Evolutionary conservation across 1,140 invertebrate species (phyloP), one percentile per base, ranked within the genome.

Genomic region (Musca vetustissima): DNA sequence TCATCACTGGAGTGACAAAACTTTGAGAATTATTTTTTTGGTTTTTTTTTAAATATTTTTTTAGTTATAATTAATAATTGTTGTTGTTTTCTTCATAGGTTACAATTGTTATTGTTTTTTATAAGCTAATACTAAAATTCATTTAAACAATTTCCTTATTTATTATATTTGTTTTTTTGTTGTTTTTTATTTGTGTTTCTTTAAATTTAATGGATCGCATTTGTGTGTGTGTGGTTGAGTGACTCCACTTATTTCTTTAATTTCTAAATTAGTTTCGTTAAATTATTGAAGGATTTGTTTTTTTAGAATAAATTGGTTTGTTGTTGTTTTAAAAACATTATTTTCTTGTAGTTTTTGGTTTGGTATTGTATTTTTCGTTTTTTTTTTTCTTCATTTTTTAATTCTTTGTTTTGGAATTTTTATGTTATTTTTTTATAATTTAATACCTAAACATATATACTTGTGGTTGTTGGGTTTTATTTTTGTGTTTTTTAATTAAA

Each of bases 271-370:
- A 9, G 9, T 32, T 43, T 43, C 36, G 36, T 43, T 43, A 43
- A 43, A 43, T 43, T 28, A 57, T 32, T 32, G 25, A 32, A 32
- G 24, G 55, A n/a, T n/a, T 28, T 28, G 24, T 19, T 57, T 57
- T 57, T 25, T 59, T 32, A 59, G 55, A 59, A 59, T 59, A 28
- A 59, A 59, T 59, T 59, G n/a, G n/a, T 25, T 59, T 59, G 21
- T 32, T 59, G 32, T 59, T 59, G 55, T 59, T 59, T 59, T 59
- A 59, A 59, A 59, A 59, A 59, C 55, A 59, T 59, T 28, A n/a
- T 59, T 32, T 52, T n/a, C n/a, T n/a, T 52, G 17, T 28, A 28
- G 28, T 19, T n/a, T 57, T 57, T n/a, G 32, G 24, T 32, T 32
- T 59, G 21, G 8, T 52, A 52, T 52, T 52, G 13, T 21, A 9